A percentile compares a stretch with the other conserved stretches of the same genome.
Conservation (phyloP, 2,888 invertebrate species). For the Hedychridium roseum region DNA sequence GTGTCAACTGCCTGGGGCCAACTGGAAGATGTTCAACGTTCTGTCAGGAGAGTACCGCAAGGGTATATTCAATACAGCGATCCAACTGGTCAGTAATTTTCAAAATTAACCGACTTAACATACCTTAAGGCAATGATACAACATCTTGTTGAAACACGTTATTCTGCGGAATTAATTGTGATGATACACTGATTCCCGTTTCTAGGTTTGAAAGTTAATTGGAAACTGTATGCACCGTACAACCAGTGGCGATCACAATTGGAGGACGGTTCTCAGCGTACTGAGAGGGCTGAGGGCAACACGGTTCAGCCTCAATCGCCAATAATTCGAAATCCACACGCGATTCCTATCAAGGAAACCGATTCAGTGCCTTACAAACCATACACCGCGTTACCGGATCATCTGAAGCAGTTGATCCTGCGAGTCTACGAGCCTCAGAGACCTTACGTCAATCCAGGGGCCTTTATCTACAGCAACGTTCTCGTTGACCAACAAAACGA, state of each 20-base stretch:
- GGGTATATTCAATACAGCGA: slow-evolving; percentile 51
- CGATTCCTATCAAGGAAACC: not conserved
- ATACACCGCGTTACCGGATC: slow-evolving; percentile 43
- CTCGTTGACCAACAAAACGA: slow-evolving; percentile 8
- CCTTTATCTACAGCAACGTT: slow-evolving; percentile 43
- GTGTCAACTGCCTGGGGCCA: slow-evolving; percentile 37
- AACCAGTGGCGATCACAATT: slow-evolving; percentile 42
- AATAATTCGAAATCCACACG: slow-evolving; percentile 2
- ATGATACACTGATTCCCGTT: not conserved
- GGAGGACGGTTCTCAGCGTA: slow-evolving; percentile 32
- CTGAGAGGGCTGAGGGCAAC: slow-evolving; percentile 39
- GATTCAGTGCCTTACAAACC: slow-evolving; percentile 42
- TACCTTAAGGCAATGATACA: slow-evolving; percentile 1
- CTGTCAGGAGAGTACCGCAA: slow-evolving; percentile 42
- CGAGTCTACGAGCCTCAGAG: slow-evolving; percentile 46
- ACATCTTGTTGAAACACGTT: slow-evolving; percentile 8
- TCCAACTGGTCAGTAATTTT: slow-evolving; percentile 44
- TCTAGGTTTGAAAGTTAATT: slow-evolving; percentile 48
- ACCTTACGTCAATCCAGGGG: slow-evolving; percentile 52
- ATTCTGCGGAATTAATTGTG: not conserved
- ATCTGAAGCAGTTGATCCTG: slow-evolving; percentile 49
- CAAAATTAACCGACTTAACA: slow-evolving; percentile 4
- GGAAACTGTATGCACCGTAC: slow-evolving; percentile 47
- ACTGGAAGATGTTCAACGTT: slow-evolving; percentile 27
- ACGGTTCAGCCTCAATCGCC: too few species aligned